Evolutionary conservation across 1,140 invertebrate genomes (phyloP), one percentile per base, ranked within the genome.

Genomic region (Calliphora vicina): DNA sequence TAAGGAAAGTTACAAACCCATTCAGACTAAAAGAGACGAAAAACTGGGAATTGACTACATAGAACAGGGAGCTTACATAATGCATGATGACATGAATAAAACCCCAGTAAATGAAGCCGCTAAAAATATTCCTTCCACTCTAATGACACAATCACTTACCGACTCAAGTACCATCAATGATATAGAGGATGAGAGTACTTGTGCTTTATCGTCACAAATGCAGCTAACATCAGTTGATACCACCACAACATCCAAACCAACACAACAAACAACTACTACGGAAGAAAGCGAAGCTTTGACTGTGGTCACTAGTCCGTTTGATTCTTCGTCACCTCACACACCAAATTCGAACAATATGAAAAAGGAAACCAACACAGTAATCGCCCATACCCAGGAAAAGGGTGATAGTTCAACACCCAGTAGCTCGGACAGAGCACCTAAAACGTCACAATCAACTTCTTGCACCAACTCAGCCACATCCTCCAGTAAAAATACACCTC

Each of bases 151-250:
- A 83, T 90, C 88, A 0, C 72, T 88, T 20, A 90, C 89, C 0
- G 89, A 90, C 27, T 89, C 88, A 0, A 90, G 88, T 84, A 86
- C 88, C 0, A 82, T 89, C 6, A 88, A 88, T 43, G 91, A 92
- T 76, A 86, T 93, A 85, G 93, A 94, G 20, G 93, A 94, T 43
- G 93, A 94, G 82, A 94, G 93, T 90, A 84, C 93, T 57, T 84
- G 43, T 81, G 89, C 0, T n/a, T 67, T 81, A 23, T 83, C 84
- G 26, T 89, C 88, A 27, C 87, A 89, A 57, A 88, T 81, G 20
- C 81, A 82, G 8, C 20, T 74, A 20, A 81, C 83, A 8, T 42
- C 67, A 1, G 61, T 67, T 6, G 61, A 67, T 20, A 78, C 20
- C 26, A 78, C 45, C 17, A 27, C 82, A 35, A 25, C 17, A 25